phyloP scores from a whole-genome alignment of 2,797 vertebrate species.

The Rhinoraja longicauda region DNA sequence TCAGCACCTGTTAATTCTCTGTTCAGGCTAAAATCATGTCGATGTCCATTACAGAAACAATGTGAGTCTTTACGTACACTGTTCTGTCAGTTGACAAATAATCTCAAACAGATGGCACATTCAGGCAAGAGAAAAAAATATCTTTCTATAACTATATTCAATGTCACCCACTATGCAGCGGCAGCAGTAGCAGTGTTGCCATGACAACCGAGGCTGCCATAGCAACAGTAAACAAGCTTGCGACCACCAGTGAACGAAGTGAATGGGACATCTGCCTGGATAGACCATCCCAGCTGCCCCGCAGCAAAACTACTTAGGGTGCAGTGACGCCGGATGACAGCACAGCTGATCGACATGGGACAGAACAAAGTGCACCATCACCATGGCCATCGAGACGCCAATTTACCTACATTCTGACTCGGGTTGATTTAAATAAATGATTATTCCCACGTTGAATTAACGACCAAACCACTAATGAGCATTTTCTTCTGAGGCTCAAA shows the following conservation, averaged over 20 bases:
- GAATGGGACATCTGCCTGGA: slow-evolving; percentile 76
- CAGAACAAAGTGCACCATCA: slow-evolving; percentile 63
- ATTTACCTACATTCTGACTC: slow-evolving; percentile 54
- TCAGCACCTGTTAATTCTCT: slow-evolving; percentile 43
- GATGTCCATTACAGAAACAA: slow-evolving; percentile 6
- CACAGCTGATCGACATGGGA: slow-evolving; percentile 54
- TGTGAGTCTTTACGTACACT: slow-evolving; percentile 43
- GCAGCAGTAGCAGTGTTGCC: slow-evolving; percentile 53
- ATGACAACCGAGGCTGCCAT: slow-evolving; percentile 67
- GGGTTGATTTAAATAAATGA: slow-evolving; percentile 55
- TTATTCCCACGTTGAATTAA: slow-evolving; percentile 41
- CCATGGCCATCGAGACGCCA: slow-evolving; percentile 60
- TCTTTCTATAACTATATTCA: slow-evolving; percentile 66
- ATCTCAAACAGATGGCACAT: slow-evolving; percentile 65
- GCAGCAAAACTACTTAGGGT: slow-evolving; percentile 57
- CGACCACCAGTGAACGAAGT: slow-evolving; percentile 61
- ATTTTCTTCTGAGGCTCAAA: neutral
- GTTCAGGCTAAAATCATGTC: slow-evolving; percentile 22
- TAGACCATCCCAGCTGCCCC: slow-evolving; percentile 59
- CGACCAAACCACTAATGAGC: neutral
- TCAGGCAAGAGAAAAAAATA: slow-evolving; percentile 56
- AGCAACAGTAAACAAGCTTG: slow-evolving; percentile 67
- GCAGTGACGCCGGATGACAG: slow-evolving; percentile 54
- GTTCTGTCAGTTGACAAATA: slow-evolving; percentile 51
- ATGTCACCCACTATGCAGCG: slow-evolving; percentile 61